phyloP scores from a whole-genome alignment of 1,140 invertebrate species.

The Harlomillsia oculata region DNA sequence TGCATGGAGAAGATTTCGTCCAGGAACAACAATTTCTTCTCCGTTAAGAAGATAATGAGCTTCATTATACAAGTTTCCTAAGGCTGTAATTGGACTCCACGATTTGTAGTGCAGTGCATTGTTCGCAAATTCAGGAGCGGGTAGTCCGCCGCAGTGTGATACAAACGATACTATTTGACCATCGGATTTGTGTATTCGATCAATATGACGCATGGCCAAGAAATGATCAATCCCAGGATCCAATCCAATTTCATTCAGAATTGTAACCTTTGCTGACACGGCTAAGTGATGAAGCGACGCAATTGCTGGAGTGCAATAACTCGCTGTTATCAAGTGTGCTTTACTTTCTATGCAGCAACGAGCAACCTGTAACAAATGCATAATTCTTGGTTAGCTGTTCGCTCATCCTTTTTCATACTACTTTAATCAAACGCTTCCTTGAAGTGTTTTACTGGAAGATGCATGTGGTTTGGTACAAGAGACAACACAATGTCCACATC shows the following conservation, averaged over 20 bases:
- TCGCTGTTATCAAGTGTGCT: constrained; percentile 56
- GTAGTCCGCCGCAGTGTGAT: constrained; percentile 57
- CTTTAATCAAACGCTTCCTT: too few species aligned
- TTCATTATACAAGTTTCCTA: constrained; percentile 5
- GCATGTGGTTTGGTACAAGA: constrained; percentile 50
- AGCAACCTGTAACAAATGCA: constrained; percentile 44
- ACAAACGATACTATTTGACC: constrained; percentile 48
- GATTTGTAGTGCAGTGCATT: constrained; percentile 56
- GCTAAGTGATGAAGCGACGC: constrained; percentile 47
- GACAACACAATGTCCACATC: constrained; percentile 51
- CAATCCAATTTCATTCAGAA: constrained; percentile 57
- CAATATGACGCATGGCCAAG: constrained; percentile 57
- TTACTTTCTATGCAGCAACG: constrained; percentile 51
- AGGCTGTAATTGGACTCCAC: constrained; percentile 46
- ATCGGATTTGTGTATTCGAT: constrained; percentile 48
- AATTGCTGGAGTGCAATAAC: constrained; percentile 50
- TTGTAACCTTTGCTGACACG: constrained; percentile 49
- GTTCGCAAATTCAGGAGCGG: constrained; percentile 52
- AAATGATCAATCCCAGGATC: constrained; percentile 62
- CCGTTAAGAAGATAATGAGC: constrained; percentile 2
- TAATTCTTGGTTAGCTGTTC: too few species aligned
- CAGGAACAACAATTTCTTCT: too few species aligned
- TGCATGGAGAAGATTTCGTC: too few species aligned
- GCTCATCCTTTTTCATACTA: too few species aligned
- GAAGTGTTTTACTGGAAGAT: constrained; percentile 42